Evolutionary conservation across 2,888 invertebrate species (phyloP), one percentile per base, ranked within the genome.

Genomic region (Andrena camellia): DNA sequence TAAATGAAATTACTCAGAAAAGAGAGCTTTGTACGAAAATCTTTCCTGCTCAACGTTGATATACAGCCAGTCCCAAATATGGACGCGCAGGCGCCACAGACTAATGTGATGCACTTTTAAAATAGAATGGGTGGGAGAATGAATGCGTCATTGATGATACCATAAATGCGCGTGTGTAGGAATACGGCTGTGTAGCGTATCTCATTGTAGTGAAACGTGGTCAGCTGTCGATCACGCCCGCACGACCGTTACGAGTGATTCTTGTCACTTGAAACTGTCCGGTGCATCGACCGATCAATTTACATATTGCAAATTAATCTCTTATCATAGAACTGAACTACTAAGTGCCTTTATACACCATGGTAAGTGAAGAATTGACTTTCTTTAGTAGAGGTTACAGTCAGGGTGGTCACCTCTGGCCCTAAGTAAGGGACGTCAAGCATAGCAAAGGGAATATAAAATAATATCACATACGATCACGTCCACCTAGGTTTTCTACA

Each of bases 311-410:
- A 57, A 75, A 31, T 20, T 8, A 35, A 29, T 48, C 62, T 31
- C 50, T 26, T 64, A 3, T 5, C 10, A 4, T 31, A 8, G 8
- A 48, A 48, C 35, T 7, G 23, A 48, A 17, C 35, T 70, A 54
- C 66, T 57, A 60, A 33, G 6, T 29, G 8, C 17, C 29, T 64
- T 13, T 7, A 33, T 31, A 17, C 50, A 80, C 8, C 63, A 87
- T 87, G 87, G 87, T 87, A 48, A 88, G 87, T 75, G 31, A 29
- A 52, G n/a, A 73, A 57, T 17, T 35, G 8, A 20, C n/a, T 68
- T 54, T 31, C 13, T 1, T 3, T 17, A 17, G n/a, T 52, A 35
- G 68, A 85, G 85, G 83, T 85, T 87, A 83, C 29, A 50, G 23
- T 0, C 10, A 50, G 23, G 2, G 5, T 68, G 50, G 35, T 64